Evolutionary conservation across 1,140 invertebrate genomes (phyloP).

Genomic region (Drosophila pectinifera): DNA sequence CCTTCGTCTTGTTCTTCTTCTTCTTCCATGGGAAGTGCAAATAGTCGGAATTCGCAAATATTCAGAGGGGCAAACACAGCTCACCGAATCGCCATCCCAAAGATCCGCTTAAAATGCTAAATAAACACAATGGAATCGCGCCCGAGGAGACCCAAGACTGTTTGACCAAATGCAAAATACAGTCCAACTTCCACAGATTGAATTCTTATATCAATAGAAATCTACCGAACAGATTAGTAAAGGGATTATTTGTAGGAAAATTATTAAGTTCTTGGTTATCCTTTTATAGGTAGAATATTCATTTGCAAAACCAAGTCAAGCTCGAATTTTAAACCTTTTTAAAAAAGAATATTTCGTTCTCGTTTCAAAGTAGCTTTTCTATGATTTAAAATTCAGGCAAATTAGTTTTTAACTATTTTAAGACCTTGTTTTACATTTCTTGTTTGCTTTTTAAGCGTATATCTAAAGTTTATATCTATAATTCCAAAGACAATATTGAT

Average conservation of each 20-base stretch:
- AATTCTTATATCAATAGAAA: background rate
- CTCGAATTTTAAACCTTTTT: too few species aligned
- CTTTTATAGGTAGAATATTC: too few species aligned
- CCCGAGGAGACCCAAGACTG: background rate
- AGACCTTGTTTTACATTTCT: too few species aligned
- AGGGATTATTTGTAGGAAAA: background rate
- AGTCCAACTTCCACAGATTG: background rate
- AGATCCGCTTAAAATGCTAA: conserved; percentile 27
- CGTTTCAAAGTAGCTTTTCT: too few species aligned
- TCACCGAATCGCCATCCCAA: background rate
- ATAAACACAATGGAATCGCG: conserved; percentile 15
- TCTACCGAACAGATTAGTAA: background rate
- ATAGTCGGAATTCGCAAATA: conserved; percentile 47
- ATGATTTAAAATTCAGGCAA: too few species aligned
- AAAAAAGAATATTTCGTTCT: too few species aligned
- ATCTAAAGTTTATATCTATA: too few species aligned
- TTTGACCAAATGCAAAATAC: background rate
- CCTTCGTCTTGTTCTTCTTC: background rate
- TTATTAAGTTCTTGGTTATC: too few species aligned
- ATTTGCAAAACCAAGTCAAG: too few species aligned
- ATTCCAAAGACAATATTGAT: too few species aligned
- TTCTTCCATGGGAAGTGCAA: conserved; percentile 43
- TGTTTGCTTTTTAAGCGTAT: too few species aligned
- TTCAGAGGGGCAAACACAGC: background rate
- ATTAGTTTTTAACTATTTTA: too few species aligned